These are phyloP conservation scores for Plectus sambesii DNA, from an alignment of 1,140 invertebrate species.

Conservation along the genomic window DNA sequence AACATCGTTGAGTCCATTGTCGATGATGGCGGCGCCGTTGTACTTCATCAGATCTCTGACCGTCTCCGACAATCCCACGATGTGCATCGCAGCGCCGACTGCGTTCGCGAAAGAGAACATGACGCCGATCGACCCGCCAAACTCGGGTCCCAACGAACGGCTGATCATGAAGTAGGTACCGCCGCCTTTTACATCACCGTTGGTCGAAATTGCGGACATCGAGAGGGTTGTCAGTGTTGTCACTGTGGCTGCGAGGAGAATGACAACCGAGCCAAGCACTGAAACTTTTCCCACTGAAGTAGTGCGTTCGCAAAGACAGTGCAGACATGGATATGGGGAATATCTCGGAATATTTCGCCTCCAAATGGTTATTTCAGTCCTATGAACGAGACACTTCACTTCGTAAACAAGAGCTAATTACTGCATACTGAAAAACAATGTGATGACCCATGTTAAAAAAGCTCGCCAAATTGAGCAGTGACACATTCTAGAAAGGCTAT, in stretches of 20 bases:
- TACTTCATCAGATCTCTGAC: conserved; percentile 51
- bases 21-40: conserved; percentile 47
- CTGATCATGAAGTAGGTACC: conserved; percentile 38
- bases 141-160: conserved; percentile 53
- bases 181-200: conserved; percentile 54
- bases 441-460: too few relatives aligned
- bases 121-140: conserved; percentile 57
- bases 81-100: conserved; percentile 56
- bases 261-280: conserved; percentile 45
- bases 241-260: conserved; percentile 47
- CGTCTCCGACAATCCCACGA: conserved; percentile 60
- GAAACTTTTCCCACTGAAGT: too few relatives aligned
- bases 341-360: too few relatives aligned
- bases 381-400: too few relatives aligned
- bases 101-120: conserved; percentile 58
- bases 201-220: conserved; percentile 54
- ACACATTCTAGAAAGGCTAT: too few relatives aligned
- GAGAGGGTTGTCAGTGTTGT: conserved; percentile 52
- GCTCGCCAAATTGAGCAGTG: too few relatives aligned
- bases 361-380: too few relatives aligned
- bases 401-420: too few relatives aligned
- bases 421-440: too few relatives aligned
- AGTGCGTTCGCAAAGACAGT: too few relatives aligned
- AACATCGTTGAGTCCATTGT: conserved; percentile 31
- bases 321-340: too few relatives aligned